Evolutionary conservation across 1,140 invertebrate genomes (phyloP).

Genomic region (Popillia japonica): DNA sequence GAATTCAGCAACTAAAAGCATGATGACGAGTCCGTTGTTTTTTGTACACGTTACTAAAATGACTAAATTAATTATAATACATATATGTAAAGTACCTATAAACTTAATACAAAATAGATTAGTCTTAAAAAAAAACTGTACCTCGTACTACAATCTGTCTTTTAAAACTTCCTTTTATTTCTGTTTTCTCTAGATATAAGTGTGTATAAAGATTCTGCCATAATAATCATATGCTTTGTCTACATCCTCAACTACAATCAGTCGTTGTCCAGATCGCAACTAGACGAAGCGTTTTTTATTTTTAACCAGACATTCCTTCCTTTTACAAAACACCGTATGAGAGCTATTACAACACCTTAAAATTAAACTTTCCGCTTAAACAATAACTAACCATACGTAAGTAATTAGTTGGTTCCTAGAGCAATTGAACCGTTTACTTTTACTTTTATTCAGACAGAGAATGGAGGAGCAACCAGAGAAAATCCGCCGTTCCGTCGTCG

Average conservation of each 20-base stretch:
- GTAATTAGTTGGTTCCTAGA: not conserved
- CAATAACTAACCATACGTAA: slow-evolving; percentile 24
- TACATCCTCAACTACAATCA: not conserved
- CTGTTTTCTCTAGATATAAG: not conserved
- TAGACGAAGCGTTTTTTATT: not conserved
- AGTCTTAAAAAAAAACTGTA: slow-evolving; percentile 20
- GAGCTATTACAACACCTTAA: slow-evolving; percentile 30
- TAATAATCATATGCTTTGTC: not conserved
- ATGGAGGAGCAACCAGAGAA: not conserved
- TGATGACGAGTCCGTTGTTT: not conserved
- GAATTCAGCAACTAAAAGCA: not conserved
- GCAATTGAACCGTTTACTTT: not conserved
- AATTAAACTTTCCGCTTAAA: slow-evolving; percentile 35
- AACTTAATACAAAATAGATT: slow-evolving; percentile 19
- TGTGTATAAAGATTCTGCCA: slow-evolving; percentile 6
- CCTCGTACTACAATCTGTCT: not conserved
- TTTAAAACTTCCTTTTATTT: not conserved
- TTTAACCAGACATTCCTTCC: not conserved
- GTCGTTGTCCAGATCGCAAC: not conserved
- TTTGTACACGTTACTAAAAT: slow-evolving; percentile 4
- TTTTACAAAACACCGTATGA: slow-evolving; percentile 20
- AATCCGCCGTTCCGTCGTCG: not conserved
- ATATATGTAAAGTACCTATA: not conserved
- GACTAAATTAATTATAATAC: not conserved
- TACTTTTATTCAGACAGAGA: not conserved